Conservation (phyloP, 2,797 vertebrate genomes). For the Myripristis jacobus region DNA sequence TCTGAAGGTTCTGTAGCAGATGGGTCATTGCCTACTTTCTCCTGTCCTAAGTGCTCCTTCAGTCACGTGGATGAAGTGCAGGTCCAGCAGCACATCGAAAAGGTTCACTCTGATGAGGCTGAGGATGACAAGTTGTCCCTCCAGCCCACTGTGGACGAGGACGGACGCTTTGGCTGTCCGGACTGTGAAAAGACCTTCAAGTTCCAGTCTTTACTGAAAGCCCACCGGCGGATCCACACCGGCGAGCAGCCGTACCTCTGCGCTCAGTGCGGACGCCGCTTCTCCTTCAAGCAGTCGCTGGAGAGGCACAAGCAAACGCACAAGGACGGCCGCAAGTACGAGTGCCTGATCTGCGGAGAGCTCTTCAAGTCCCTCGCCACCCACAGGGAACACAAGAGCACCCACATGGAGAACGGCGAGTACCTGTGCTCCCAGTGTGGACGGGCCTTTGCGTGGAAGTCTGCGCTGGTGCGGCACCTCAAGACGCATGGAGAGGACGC, state of each 20-base stretch:
- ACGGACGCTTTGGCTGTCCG: slow-evolving; percentile 65
- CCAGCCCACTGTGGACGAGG: slow-evolving; percentile 25
- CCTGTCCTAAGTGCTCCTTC: slow-evolving; percentile 58
- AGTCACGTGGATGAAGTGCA: slow-evolving; percentile 46
- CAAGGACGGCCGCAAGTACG: slow-evolving; percentile 67
- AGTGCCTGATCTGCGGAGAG: slow-evolving; percentile 79
- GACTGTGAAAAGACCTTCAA: slow-evolving; percentile 82
- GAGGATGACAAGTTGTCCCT: slow-evolving; percentile 20
- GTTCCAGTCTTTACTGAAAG: slow-evolving; percentile 77
- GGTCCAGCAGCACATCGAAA: slow-evolving; percentile 63
- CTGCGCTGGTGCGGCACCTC: slow-evolving; percentile 76
- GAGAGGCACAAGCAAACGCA: slow-evolving; percentile 83
- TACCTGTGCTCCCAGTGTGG: slow-evolving; percentile 75
- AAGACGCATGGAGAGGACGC: slow-evolving; percentile 64
- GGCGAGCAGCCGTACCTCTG: slow-evolving; percentile 83
- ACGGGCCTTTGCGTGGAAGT: slow-evolving; percentile 76
- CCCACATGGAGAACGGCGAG: slow-evolving; percentile 71
- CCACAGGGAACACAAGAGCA: slow-evolving; percentile 60
- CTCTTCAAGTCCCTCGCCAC: slow-evolving; percentile 72
- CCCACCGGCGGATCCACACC: slow-evolving; percentile 82
- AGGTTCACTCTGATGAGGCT: slow-evolving; percentile 10
- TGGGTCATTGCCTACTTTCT: slow-evolving; percentile 34
- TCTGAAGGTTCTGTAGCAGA: slow-evolving; percentile 42
- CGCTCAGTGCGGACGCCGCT: slow-evolving; percentile 77
- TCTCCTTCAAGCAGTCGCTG: slow-evolving; percentile 84